Evolutionary conservation across 2,797 vertebrate species (phyloP), one percentile per base, ranked within the genome.

Genomic region (Melanotaenia pygmaea): DNA sequence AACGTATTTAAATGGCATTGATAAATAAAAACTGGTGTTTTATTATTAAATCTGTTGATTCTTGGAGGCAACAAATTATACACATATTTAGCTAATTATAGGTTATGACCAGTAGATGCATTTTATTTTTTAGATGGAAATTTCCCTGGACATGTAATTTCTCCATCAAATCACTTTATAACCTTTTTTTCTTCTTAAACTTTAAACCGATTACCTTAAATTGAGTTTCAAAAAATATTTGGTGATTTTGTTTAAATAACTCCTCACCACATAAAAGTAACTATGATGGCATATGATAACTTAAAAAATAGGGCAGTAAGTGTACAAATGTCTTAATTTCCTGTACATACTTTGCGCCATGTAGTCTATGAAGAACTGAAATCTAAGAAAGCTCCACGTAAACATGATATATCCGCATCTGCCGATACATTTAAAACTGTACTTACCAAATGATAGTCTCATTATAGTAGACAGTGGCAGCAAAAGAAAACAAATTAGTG

Each of bases 401-500:
- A 59, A 16, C 12, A 38, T 6, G 4, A 72, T 69, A 68, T 64
- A 64, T 50, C 14, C 35, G 61, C 16, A 30, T 74, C 26, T 67
- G 62, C 37, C 20, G 45, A 76, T 81, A 78, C 59, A 79, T 74
- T 76, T 80, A 54, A 85, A 87, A 50, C 37, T 74, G 74, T 87
- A 90, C 88, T 90, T 87, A 87, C 84, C 88, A 84, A 75, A 68
- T 79, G 81, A 79, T 62, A 78, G 79, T 80, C 82, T 43, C 40
- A 43, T 18, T 43, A 45, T 43, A 43, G 40, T 43, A 43, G 40
- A 77, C 79, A 76, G 75, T 73, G 63, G 83, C 54, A 69, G 79
- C 64, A 80, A 77, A 75, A 70, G 50, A 67, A 22, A 67, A 74
- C 38, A 74, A 22, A 50, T 50, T 22, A 12, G 1, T 54, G 51